Evolutionary conservation across 2,113 vertebrate species (phyloP).

Genomic region (Chaetops frenatus): DNA sequence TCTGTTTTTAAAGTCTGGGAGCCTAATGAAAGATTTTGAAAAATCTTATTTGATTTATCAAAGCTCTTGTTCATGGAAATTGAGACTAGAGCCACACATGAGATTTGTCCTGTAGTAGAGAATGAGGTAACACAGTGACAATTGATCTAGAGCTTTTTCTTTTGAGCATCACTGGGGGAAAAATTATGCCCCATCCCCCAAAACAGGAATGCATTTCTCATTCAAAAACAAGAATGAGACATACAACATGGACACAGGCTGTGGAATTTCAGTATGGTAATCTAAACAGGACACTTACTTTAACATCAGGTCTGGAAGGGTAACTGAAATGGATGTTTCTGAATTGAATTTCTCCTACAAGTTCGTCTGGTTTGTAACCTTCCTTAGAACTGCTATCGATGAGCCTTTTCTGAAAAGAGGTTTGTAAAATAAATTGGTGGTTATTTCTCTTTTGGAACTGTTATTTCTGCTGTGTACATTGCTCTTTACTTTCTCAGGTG

Average conservation of each 20-base stretch:
- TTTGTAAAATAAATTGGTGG: not conserved
- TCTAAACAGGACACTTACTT: slow-evolving; percentile 53
- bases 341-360: slow-evolving; percentile 81
- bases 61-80: not conserved
- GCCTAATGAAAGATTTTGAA: not conserved
- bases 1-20: not conserved
- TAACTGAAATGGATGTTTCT: slow-evolving; percentile 82
- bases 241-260: not conserved
- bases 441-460: not conserved
- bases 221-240: not conserved
- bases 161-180: not conserved
- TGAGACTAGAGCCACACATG: not conserved
- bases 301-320: slow-evolving; percentile 76
- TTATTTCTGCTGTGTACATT: not conserved
- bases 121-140: not conserved
- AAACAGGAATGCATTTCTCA: not conserved
- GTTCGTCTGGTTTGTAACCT: slow-evolving; percentile 77
- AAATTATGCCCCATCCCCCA: not conserved
- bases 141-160: not conserved
- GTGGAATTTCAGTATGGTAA: not conserved
- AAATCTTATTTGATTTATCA: not conserved
- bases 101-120: not conserved
- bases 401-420: slow-evolving; percentile 58
- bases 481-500: not conserved
- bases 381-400: slow-evolving; percentile 79